These are phyloP conservation scores for Oreochromis spilurus DNA, from an alignment of 2,113 vertebrate genomes.

Conservation along the genomic window DNA sequence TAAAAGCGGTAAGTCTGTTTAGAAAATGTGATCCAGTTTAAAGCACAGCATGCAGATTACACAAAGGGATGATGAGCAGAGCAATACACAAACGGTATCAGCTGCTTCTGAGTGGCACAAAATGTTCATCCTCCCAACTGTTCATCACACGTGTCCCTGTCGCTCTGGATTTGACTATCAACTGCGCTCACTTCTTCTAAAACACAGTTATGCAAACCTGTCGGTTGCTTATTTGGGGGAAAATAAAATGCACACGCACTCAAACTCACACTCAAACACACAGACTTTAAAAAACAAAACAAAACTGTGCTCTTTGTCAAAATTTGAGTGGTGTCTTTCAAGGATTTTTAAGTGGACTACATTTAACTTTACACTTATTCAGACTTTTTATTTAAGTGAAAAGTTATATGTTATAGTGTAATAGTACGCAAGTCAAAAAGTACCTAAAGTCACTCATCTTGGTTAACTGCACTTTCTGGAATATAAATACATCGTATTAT, in stretches of 20 bases:
- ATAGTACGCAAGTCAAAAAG: neutral
- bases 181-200: neutral
- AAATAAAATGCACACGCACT: neutral
- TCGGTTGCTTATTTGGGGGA: neutral
- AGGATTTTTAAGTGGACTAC: neutral
- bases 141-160: constrained; percentile 7
- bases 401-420: neutral
- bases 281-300: neutral
- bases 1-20: neutral
- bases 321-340: neutral
- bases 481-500: neutral
- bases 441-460: neutral
- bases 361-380: neutral
- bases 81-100: neutral
- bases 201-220: constrained; percentile 18
- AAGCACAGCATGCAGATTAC: neutral
- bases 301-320: neutral
- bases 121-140: constrained; percentile 23
- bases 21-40: neutral
- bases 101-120: neutral
- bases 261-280: neutral
- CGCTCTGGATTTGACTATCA: constrained; percentile 4
- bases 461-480: neutral
- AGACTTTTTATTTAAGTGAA: neutral
- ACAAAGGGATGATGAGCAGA: neutral